Percentiles rank a stretch among this genome's conserved stretches.
Conservation (phyloP, 92 coral and sea anemone genomes). For the Meandrina meandrites region DNA sequence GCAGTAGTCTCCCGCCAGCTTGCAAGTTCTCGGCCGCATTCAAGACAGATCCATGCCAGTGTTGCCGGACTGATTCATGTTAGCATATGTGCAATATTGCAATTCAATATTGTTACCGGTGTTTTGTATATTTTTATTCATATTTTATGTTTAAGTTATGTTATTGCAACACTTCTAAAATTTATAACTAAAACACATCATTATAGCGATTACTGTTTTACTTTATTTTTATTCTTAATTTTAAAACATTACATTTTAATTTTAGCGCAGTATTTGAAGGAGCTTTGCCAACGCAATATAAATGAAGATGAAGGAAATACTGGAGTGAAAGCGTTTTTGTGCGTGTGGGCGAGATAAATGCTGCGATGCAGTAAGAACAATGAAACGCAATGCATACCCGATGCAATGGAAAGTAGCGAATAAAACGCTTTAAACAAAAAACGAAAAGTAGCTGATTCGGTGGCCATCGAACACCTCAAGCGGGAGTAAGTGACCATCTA, state of each 20-base stretch:
- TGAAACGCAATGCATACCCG: neutral
- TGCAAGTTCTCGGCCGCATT: no score
- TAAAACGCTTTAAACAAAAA: neutral
- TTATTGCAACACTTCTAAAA: neutral
- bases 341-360: neutral
- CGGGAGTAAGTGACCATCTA: neutral
- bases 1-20: no score
- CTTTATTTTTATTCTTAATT: neutral
- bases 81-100: neutral
- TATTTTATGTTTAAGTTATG: neutral
- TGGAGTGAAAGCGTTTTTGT: neutral
- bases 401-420: neutral
- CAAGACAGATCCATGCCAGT: neutral
- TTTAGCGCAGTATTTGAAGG: neutral
- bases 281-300: neutral
- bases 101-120: neutral
- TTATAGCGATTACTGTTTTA: neutral
- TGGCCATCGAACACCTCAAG: neutral
- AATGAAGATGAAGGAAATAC: neutral
- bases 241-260: neutral
- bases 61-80: neutral
- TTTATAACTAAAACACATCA: neutral
- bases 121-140: neutral
- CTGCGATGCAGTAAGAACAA: neutral
- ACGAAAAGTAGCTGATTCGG: neutral